Evolutionary conservation across 1,140 invertebrate species (phyloP).

Genomic region (Yoshiicerus persimilis): DNA sequence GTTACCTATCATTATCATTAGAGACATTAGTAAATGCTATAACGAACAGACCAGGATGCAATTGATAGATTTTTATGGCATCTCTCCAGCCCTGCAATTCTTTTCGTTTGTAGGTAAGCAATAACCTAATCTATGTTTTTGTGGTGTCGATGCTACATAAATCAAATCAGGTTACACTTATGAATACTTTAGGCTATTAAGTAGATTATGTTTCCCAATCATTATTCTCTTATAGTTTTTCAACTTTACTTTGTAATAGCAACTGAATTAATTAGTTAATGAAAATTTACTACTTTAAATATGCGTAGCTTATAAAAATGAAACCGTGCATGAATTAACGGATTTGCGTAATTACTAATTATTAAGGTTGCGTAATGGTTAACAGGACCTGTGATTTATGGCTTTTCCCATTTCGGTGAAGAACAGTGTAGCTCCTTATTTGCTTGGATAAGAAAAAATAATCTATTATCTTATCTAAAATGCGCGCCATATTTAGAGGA

Average conservation of each 20-base stretch:
- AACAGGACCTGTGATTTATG: too few relatives aligned
- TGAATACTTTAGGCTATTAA: not conserved
- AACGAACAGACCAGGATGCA: not conserved
- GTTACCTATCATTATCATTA: constrained; percentile 6
- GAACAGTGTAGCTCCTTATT: too few relatives aligned
- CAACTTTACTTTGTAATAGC: not conserved
- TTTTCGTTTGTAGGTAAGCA: not conserved
- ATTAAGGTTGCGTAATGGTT: too few relatives aligned
- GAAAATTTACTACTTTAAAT: not conserved
- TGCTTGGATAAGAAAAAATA: too few relatives aligned
- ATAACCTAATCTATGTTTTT: not conserved
- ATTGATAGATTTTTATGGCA: not conserved
- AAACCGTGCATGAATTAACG: not conserved
- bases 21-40: not conserved
- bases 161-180: not conserved
- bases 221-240: not conserved
- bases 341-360: not conserved
- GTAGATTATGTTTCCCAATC: not conserved
- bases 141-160: not conserved
- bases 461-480: too few relatives aligned
- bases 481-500: too few relatives aligned
- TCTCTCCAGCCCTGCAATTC: not conserved
- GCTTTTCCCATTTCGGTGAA: too few relatives aligned
- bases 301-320: not conserved
- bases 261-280: not conserved